Base-by-base conservation (phyloP, 2,797 vertebrate species). In the Clarias fuscus region DNA sequence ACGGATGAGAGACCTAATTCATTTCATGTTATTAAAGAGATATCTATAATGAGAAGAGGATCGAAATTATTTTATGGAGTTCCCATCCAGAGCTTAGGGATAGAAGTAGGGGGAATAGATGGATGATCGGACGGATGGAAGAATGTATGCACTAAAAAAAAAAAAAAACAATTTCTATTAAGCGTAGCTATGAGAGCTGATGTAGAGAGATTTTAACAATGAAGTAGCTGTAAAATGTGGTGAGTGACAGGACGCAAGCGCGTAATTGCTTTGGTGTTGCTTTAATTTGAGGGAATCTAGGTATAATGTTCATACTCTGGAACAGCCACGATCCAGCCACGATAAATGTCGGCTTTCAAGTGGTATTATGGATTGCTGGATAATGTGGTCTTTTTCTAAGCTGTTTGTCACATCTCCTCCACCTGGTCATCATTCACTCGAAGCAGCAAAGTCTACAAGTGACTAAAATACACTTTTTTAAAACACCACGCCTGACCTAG, bases 1-100 rank as follows among this genome's bases (percentile, higher is more conserved):
- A 85, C 8, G 58, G 64, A 64, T 73, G 40, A 37, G 18, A 73
- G 61, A 56, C 58, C 48, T 70, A 61, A 73, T 85, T 89, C 71
- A 82, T 85, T 88, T 88, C 53, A 83, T 67, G 53, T 80, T 84
- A 84, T 82, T 62, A 61, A 80, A 86, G 84, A 71, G 56, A 85
- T 59, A 86, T 82, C 58, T 67, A 48, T 85, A 83, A 68, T 53
- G 71, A 87, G 80, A 73, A 87, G 43, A 40, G 59, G 40, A 48
- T 78, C 27, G 53, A 73, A 87, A 68, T 79, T 10, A 87, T 83
- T 87, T 87, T 64, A 86, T 81, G 40, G 62, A 33, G 86, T 76
- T 88, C 65, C 53, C 22, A 43, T 56, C 58, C 65, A 82, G 33
- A 71, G 37, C 17, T 68, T 68, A 76, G 67, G 67, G 61, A 58